These are phyloP conservation scores for Drosophila borealis DNA, from an alignment of 2,888 invertebrate genomes.

Conservation along the genomic window DNA sequence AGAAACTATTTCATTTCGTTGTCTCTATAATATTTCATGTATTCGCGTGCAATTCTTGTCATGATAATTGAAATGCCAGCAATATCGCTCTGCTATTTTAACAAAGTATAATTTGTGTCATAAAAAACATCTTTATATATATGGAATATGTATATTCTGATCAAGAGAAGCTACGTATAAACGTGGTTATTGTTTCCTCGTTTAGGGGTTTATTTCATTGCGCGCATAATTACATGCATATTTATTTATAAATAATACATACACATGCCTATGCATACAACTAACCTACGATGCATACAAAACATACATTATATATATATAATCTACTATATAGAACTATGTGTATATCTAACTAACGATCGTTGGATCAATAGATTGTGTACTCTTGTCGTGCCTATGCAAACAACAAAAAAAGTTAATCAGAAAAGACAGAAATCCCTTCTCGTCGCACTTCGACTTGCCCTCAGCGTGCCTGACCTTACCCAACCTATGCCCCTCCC, in stretches of 20 bases:
- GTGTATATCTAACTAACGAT: constrained; percentile 36
- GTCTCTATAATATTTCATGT: constrained; percentile 4
- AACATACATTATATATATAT: constrained; percentile 43
- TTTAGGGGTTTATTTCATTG: constrained; percentile 29
- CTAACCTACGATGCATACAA: constrained; percentile 40
- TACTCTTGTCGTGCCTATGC: constrained; percentile 47
- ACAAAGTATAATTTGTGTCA: neutral
- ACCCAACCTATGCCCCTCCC: constrained; percentile 6
- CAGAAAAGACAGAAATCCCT: constrained; percentile 1
- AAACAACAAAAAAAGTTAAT: constrained; percentile 5
- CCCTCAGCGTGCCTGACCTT: constrained; percentile 43
- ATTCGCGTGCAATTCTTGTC: neutral
- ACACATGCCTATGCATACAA: constrained; percentile 35
- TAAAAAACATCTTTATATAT: neutral
- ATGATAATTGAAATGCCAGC: neutral
- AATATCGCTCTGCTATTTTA: constrained; percentile 6
- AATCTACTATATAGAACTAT: constrained; percentile 23
- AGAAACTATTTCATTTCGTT: neutral
- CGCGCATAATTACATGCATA: constrained; percentile 20
- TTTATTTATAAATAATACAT: constrained; percentile 36
- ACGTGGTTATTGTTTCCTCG: neutral
- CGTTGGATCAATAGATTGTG: constrained; percentile 29
- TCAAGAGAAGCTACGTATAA: neutral
- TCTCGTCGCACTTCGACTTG: constrained; percentile 2
- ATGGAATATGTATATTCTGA: neutral